Evolutionary conservation across 1,140 invertebrate genomes (phyloP).

Genomic region (Pogonus chalceus): DNA sequence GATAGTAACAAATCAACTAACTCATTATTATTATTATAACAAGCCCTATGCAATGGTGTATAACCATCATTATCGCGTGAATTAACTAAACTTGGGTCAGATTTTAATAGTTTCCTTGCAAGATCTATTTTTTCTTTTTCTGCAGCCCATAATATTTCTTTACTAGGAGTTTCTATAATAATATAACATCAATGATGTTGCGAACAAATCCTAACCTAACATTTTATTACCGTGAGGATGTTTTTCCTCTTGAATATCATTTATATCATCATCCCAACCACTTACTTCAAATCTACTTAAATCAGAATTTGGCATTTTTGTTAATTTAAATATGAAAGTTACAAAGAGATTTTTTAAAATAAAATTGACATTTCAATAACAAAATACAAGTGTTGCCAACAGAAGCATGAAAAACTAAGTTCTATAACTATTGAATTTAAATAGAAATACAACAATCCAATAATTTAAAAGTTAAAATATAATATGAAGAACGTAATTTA

Average conservation of each 20-base stretch:
- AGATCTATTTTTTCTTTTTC: constrained; percentile 65
- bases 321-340: neutral
- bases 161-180: constrained; percentile 50
- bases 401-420: neutral
- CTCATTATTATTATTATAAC: constrained; percentile 75
- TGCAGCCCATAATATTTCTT: constrained; percentile 69
- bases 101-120: constrained; percentile 50
- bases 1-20: constrained; percentile 67
- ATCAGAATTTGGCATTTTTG: neutral
- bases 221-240: constrained; percentile 44
- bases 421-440: too few relatives aligned
- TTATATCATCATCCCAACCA: constrained; percentile 54
- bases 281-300: constrained; percentile 37
- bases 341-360: constrained; percentile 3
- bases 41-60: constrained; percentile 83
- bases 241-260: constrained; percentile 46
- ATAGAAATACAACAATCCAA: neutral
- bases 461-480: neutral
- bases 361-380: neutral
- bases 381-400: neutral
- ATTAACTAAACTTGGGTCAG: constrained; percentile 53
- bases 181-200: neutral
- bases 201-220: constrained; percentile 2
- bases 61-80: constrained; percentile 80
- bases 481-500: neutral